Conservation (phyloP, 2,888 invertebrate species). For the Dusona sp. region DNA sequence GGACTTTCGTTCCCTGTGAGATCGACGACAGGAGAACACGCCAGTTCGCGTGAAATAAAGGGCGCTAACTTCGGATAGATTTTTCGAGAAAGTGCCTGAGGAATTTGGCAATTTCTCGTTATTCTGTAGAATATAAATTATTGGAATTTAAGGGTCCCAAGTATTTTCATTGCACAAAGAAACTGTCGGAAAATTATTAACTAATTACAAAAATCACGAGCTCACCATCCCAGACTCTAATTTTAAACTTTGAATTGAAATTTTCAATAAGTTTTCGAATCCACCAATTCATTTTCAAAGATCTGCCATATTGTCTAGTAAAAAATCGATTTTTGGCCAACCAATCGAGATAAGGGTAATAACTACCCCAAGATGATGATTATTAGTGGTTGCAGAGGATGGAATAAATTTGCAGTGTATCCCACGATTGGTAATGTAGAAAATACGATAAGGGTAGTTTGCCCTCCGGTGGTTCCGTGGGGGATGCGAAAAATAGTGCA, state of each 20-base stretch:
- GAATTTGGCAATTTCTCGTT: neutral
- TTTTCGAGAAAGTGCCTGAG: neutral
- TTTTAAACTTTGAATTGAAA: neutral
- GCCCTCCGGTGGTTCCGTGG: conserved; percentile 9
- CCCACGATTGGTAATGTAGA: conserved; percentile 29
- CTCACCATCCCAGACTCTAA: neutral
- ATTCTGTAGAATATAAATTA: neutral
- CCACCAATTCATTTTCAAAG: neutral
- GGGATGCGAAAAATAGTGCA: conserved; percentile 14
- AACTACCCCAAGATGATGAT: neutral
- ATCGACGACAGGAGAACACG: conserved; percentile 32
- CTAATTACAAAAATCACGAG: neutral
- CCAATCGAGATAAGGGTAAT: too few species aligned
- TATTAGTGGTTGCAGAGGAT: neutral
- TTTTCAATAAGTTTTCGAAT: neutral
- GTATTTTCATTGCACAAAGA: neutral
- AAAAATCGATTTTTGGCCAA: neutral
- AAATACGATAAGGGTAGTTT: neutral
- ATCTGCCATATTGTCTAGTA: neutral
- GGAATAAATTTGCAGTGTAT: neutral
- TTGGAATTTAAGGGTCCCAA: neutral
- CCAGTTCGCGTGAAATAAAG: conserved; percentile 15
- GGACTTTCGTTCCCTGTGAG: conserved; percentile 31
- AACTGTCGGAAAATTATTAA: neutral
- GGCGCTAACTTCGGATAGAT: neutral